phyloP scores from a whole-genome alignment of 2,888 invertebrate species.

The Acholoe squamosa region DNA sequence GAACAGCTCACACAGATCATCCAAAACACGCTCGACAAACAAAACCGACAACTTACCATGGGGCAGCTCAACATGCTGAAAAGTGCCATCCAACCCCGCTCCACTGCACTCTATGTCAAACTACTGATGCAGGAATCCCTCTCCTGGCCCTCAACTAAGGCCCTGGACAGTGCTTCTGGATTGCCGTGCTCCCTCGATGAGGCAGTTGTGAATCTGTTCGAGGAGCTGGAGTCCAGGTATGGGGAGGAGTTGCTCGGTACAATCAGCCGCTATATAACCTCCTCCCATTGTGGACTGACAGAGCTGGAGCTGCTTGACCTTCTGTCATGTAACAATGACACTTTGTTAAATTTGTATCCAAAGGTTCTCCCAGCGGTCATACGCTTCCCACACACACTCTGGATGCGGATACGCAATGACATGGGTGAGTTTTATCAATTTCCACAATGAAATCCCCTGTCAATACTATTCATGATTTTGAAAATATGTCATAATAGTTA shows the following conservation, averaged over 20 bases:
- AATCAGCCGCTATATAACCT: conserved; percentile 62
- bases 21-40: background rate
- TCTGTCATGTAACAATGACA: conserved; percentile 71
- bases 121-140: conserved; percentile 31
- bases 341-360: conserved; percentile 60
- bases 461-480: no score
- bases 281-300: conserved; percentile 68
- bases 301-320: conserved; percentile 72
- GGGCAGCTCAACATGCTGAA: background rate
- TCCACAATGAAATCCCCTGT: no score
- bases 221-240: conserved; percentile 58
- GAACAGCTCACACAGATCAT: background rate
- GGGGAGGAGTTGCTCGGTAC: conserved; percentile 54
- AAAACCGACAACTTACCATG: background rate
- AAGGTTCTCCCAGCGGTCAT: conserved; percentile 63
- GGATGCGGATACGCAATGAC: conserved; percentile 67
- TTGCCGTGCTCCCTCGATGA: conserved; percentile 52
- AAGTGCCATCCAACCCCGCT: background rate
- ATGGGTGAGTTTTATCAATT: conserved; percentile 67
- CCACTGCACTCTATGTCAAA: background rate
- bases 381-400: conserved; percentile 70
- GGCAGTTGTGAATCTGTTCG: conserved; percentile 38
- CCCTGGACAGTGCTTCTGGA: background rate
- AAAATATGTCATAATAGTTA: no score
- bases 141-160: background rate